Evolutionary conservation across 2,797 vertebrate genomes (phyloP).

Genomic region (Antennarius maculatus): DNA sequence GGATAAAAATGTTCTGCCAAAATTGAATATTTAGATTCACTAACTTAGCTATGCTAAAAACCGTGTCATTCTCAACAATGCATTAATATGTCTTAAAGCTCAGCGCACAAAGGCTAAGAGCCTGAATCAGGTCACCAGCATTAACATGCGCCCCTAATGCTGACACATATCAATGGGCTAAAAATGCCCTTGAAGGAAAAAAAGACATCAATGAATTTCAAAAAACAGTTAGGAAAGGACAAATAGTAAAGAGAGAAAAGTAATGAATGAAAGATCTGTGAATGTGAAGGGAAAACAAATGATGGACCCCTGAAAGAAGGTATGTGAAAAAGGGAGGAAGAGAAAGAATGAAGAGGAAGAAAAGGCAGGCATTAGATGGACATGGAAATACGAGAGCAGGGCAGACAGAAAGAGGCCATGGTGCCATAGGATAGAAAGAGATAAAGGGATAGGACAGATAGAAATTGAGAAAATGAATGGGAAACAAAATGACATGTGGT

Average conservation of each 20-base stretch:
- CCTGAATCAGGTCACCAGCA: slow-evolving; percentile 20
- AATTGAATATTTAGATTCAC: slow-evolving; percentile 8
- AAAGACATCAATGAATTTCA: slow-evolving; percentile 43
- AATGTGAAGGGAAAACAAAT: slow-evolving; percentile 42
- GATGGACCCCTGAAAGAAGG: slow-evolving; percentile 35
- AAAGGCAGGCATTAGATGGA: slow-evolving; percentile 8
- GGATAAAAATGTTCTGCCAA: too few relatives aligned
- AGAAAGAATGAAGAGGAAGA: slow-evolving; percentile 8
- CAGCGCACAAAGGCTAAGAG: slow-evolving; percentile 2
- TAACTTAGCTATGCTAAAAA: slow-evolving; percentile 20
- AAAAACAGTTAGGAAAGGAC: slow-evolving; percentile 16
- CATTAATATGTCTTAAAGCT: slow-evolving; percentile 29
- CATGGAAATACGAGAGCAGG: slow-evolving; percentile 43
- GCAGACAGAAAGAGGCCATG: slow-evolving; percentile 46
- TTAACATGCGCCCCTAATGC: slow-evolving; percentile 31
- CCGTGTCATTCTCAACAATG: slow-evolving; percentile 34
- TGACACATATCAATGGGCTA: slow-evolving; percentile 34
- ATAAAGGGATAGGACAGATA: slow-evolving; percentile 43
- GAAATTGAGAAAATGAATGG: slow-evolving; percentile 16
- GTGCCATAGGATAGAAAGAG: slow-evolving; percentile 19
- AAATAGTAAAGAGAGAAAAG: background rate
- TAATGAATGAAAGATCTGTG: slow-evolving; percentile 47
- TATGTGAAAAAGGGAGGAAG: slow-evolving; percentile 8
- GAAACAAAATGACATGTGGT: slow-evolving; percentile 11
- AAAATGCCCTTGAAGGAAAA: slow-evolving; percentile 35